Percentiles rank a stretch among this genome's conserved stretches.
Evolutionary conservation across 2,113 vertebrate species (phyloP).

Genomic region (Hippocampus comes): DNA sequence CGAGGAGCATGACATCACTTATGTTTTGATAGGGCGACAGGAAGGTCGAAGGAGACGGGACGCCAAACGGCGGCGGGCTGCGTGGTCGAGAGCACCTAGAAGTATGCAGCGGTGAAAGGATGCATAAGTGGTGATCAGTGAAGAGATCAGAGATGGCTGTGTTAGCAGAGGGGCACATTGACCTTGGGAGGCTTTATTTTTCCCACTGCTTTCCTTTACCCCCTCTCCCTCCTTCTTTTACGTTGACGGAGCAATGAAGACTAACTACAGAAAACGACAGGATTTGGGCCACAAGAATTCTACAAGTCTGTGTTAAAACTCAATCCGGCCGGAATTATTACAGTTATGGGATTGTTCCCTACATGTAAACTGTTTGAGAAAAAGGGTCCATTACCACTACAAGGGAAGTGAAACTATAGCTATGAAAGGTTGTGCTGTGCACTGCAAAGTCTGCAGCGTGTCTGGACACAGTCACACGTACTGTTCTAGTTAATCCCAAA

Average conservation of each 20-base stretch:
- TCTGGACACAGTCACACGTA: too few species aligned
- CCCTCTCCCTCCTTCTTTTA: conserved; percentile 12
- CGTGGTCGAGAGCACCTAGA: conserved; percentile 15
- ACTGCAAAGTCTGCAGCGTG: too few species aligned
- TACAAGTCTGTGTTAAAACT: conserved; percentile 11
- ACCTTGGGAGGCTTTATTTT: conserved; percentile 18
- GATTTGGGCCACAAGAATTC: conserved; percentile 27
- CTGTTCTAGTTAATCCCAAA: not conserved
- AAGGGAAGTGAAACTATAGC: too few species aligned
- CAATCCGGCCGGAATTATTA: not conserved
- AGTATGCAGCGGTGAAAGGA: conserved; percentile 11
- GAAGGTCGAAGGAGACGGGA: conserved; percentile 31
- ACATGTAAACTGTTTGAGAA: too few species aligned
- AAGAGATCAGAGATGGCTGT: not conserved
- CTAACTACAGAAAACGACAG: conserved; percentile 2
- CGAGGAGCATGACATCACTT: conserved; percentile 57
- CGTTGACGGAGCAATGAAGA: conserved; percentile 47
- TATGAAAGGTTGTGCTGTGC: too few species aligned
- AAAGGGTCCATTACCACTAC: too few species aligned
- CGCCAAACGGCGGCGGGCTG: not conserved
- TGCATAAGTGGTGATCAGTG: conserved; percentile 14
- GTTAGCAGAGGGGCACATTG: not conserved
- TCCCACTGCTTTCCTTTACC: conserved; percentile 8
- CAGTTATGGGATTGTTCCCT: too few species aligned
- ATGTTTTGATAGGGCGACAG: conserved; percentile 62